Conservation (phyloP, 2,113 vertebrate species). For the Phylloscopus trochiloides region DNA sequence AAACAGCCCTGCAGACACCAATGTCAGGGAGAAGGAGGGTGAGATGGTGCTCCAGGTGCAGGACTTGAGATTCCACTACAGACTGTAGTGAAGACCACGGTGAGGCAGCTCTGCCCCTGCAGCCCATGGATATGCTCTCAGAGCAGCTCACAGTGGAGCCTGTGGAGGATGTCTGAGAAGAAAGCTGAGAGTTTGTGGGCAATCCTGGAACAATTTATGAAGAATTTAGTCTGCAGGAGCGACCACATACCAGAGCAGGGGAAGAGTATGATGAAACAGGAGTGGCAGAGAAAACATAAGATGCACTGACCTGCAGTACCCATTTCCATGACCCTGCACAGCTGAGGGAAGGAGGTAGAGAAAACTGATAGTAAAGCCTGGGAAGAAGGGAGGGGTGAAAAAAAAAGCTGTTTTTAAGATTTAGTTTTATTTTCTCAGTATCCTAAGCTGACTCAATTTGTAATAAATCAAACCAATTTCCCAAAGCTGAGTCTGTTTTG, state of each 20-base stretch:
- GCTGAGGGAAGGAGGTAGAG: background rate
- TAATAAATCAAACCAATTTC: background rate
- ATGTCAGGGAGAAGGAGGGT: background rate
- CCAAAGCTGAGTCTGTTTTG: background rate
- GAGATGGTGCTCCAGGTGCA: background rate
- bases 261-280: background rate
- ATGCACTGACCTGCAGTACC: background rate
- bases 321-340: background rate
- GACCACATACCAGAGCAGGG: background rate
- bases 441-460: background rate
- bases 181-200: background rate
- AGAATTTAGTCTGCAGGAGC: background rate
- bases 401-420: background rate
- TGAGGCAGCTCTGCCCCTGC: background rate
- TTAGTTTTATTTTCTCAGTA: background rate
- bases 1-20: too few species aligned
- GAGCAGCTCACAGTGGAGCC: background rate
- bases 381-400: background rate
- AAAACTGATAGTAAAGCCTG: background rate
- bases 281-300: background rate
- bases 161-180: background rate
- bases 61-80: background rate
- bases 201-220: background rate
- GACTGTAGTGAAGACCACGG: background rate
- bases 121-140: background rate